Evolutionary conservation across 2,797 vertebrate species (phyloP).

Genomic region (Octomys mimax): DNA sequence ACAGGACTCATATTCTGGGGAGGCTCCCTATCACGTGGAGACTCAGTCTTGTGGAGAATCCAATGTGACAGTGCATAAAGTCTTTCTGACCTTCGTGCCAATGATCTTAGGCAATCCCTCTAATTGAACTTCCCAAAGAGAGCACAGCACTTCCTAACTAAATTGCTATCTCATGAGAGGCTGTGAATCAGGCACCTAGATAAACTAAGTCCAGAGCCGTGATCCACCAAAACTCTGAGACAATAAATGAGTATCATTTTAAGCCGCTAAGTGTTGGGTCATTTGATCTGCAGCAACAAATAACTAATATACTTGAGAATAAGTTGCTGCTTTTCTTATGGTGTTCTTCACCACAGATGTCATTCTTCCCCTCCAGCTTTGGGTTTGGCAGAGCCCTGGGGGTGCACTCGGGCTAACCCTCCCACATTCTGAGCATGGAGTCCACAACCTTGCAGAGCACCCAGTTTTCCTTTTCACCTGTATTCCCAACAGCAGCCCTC

Average conservation of each 20-base stretch:
- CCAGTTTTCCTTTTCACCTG: background rate
- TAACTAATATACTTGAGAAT: background rate
- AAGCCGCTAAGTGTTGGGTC: background rate
- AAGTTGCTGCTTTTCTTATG: background rate
- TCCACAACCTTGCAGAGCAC: background rate
- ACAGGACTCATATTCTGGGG: background rate
- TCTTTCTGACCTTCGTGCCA: background rate
- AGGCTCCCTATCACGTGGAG: background rate
- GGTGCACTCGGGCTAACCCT: background rate
- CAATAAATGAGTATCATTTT: background rate
- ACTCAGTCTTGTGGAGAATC: background rate
- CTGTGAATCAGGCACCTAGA: background rate
- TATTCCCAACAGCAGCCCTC: background rate
- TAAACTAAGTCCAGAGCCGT: background rate
- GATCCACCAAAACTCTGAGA: background rate
- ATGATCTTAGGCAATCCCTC: background rate
- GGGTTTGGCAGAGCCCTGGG: background rate
- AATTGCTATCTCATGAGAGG: background rate
- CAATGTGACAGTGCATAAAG: rapidly evolving
- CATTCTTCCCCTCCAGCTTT: background rate
- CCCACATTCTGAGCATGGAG: background rate
- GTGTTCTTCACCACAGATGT: background rate
- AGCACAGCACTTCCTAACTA: background rate
- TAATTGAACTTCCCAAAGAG: background rate
- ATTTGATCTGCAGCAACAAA: background rate